These are phyloP conservation scores for Sebastes baramenuke DNA, from an alignment of 2,797 vertebrate species.

Conservation along the genomic window DNA sequence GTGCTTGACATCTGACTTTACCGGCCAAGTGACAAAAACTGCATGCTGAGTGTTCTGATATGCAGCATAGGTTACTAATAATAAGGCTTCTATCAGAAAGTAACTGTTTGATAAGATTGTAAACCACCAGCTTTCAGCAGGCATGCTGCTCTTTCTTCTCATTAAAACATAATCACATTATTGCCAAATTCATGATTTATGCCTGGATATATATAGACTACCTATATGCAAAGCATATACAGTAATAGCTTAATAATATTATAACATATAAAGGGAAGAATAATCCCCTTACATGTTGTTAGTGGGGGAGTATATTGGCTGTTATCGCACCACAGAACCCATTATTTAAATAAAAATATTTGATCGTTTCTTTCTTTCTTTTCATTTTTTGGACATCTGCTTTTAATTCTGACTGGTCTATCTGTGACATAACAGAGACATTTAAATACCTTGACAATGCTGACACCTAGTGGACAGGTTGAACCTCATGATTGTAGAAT, in stretches of 20 bases:
- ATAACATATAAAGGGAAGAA: no score
- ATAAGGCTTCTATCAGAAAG: background rate
- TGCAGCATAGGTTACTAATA: no score
- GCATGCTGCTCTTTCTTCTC: background rate
- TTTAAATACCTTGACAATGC: constrained; percentile 25
- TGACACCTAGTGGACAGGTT: constrained; percentile 52
- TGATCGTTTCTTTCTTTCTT: background rate
- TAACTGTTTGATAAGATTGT: background rate
- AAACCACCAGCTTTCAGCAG: background rate
- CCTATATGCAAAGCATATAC: no score
- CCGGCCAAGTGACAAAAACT: background rate
- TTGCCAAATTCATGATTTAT: background rate
- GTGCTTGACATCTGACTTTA: background rate
- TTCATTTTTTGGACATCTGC: constrained; percentile 50
- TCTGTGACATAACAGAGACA: background rate
- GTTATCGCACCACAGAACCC: background rate
- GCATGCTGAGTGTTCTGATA: no score
- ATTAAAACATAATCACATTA: background rate
- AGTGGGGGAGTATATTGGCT: background rate
- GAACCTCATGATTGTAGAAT: fast-evolving
- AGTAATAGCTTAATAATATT: no score
- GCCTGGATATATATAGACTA: background rate
- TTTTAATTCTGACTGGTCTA: constrained; percentile 26
- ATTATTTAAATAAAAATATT: background rate
- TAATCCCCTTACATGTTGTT: background rate